These are phyloP conservation scores for Phaetusa simplex DNA, from an alignment of 2,113 vertebrate species.

Conservation along the genomic window DNA sequence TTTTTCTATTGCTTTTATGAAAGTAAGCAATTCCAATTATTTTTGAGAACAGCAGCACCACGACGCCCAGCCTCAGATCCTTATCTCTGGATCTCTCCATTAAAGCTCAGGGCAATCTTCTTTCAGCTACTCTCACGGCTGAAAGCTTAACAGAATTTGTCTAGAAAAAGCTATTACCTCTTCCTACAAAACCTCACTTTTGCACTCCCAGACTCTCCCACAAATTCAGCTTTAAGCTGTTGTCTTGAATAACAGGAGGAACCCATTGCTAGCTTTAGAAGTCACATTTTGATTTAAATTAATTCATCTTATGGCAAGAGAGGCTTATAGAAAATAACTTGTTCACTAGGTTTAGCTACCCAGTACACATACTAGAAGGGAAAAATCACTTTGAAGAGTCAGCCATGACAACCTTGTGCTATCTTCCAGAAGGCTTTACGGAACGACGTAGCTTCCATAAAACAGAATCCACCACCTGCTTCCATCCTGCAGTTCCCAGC, in stretches of 20 bases:
- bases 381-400: not conserved
- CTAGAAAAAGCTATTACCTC: not conserved
- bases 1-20: not conserved
- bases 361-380: not conserved
- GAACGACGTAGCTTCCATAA: not conserved
- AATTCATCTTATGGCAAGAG: not conserved
- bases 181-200: not conserved
- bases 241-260: not conserved
- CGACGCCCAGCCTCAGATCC: not conserved
- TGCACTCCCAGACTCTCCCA: not conserved
- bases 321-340: not conserved
- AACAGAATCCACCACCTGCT: not conserved
- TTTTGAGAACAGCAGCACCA: not conserved
- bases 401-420: not conserved
- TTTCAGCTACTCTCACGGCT: not conserved
- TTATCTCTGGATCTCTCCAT: not conserved
- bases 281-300: not conserved
- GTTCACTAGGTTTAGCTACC: not conserved
- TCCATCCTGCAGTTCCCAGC: not conserved
- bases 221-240: not conserved
- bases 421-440: not conserved
- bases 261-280: not conserved
- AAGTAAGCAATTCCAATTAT: not conserved
- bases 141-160: not conserved
- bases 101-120: not conserved